These are phyloP conservation scores for Dolomedes plantarius DNA, from an alignment of 2,888 invertebrate species.

Conservation along the genomic window DNA sequence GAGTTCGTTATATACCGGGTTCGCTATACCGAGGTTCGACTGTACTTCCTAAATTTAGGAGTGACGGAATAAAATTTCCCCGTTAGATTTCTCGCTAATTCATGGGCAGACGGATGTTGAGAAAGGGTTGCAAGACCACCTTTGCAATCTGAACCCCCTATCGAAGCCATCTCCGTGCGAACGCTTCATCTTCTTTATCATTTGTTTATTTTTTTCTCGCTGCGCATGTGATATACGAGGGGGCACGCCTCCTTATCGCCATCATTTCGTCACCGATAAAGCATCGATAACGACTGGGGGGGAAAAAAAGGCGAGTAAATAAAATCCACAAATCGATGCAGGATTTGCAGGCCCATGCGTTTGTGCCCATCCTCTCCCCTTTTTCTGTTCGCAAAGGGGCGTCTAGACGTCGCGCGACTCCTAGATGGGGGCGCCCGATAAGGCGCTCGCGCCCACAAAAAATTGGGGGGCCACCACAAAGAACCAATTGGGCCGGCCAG, in stretches of 20 bases:
- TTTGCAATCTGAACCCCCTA: too few species aligned
- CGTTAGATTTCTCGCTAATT: too few species aligned
- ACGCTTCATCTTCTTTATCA: neutral
- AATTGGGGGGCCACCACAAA: constrained; percentile 32
- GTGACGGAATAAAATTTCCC: too few species aligned
- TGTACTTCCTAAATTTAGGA: too few species aligned
- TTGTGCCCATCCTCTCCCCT: neutral
- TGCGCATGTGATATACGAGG: neutral
- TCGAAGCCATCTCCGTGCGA: neutral
- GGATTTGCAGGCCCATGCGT: neutral
- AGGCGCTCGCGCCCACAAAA: constrained; percentile 25
- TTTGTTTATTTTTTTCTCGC: too few species aligned
- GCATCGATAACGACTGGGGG: neutral
- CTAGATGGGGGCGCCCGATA: constrained; percentile 53
- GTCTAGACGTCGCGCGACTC: constrained; percentile 36
- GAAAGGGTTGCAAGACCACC: too few species aligned
- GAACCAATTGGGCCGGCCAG: neutral
- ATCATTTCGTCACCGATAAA: constrained; percentile 5
- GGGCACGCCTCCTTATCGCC: neutral
- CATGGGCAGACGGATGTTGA: too few species aligned
- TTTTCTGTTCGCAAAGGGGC: constrained; percentile 2
- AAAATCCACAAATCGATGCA: neutral
- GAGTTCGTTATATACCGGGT: too few species aligned
- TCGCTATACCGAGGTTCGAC: too few species aligned
- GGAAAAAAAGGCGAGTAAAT: neutral